A percentile compares a stretch with the other conserved stretches of the same genome.
Conservation (phyloP, 2,888 invertebrate genomes). For the Tiliacea citrago region DNA sequence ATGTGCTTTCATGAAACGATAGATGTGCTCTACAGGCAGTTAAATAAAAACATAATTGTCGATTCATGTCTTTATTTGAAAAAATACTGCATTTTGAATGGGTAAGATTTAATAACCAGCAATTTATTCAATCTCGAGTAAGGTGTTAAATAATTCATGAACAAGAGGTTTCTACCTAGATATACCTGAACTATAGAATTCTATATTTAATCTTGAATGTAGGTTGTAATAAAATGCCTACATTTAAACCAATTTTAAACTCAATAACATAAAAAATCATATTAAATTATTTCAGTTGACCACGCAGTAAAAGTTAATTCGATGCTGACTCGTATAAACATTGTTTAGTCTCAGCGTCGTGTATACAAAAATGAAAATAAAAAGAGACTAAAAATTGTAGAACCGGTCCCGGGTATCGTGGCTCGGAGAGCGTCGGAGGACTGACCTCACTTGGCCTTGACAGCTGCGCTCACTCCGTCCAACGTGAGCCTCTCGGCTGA, state of each 20-base stretch:
- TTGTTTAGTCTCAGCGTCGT: conserved; percentile 90
- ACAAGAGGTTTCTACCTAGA: conserved; percentile 21
- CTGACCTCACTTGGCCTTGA: conserved; percentile 90
- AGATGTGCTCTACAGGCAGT: conserved; percentile 15
- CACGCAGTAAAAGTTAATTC: conserved; percentile 88
- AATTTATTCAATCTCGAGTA: conserved; percentile 38
- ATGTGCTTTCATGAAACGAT: conserved; percentile 28
- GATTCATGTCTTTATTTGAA: conserved; percentile 27
- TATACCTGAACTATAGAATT: conserved; percentile 23
- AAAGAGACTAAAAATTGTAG: conserved; percentile 90
- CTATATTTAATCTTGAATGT: conserved; percentile 23
- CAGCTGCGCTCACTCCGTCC: conserved; percentile 87
- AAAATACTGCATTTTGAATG: conserved; percentile 21
- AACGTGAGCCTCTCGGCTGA: conserved; percentile 84
- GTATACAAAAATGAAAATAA: conserved; percentile 91
- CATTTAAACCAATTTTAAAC: conserved; percentile 58
- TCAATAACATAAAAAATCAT: conserved; percentile 66
- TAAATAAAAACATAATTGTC: conserved; percentile 13
- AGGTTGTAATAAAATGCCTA: conserved; percentile 31
- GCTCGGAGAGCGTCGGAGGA: conserved; percentile 89
- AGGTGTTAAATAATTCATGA: conserved; percentile 49
- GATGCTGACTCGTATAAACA: conserved; percentile 88
- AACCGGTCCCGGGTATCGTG: conserved; percentile 89
- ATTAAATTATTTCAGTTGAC: conserved; percentile 79
- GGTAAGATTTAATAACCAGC: conserved; percentile 42